These are phyloP conservation scores for Drosophila lowei DNA, from an alignment of 1,140 invertebrate species.

Conservation along the genomic window DNA sequence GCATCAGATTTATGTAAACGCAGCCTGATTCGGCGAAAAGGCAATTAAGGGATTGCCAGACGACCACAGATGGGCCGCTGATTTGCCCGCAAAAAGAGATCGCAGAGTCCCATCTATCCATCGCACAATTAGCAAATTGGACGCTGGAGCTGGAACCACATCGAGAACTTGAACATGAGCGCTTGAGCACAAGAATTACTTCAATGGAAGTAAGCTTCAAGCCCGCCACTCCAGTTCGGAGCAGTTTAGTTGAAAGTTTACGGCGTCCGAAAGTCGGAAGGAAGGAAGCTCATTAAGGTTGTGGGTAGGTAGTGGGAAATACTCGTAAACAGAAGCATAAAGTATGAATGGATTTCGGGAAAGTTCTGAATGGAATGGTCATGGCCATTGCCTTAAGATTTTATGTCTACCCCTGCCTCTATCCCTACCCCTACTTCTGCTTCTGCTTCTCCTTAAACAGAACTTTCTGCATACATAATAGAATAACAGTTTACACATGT, in stretches of 20 bases:
- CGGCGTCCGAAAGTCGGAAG: background rate
- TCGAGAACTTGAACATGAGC: background rate
- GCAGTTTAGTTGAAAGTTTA: constrained; percentile 34
- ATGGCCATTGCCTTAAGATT: too few species aligned
- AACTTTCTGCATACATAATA: too few species aligned
- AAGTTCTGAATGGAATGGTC: background rate
- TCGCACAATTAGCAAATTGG: constrained; percentile 61
- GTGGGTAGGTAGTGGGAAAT: constrained; percentile 30
- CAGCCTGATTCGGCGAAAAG: constrained; percentile 26
- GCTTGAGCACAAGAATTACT: too few species aligned
- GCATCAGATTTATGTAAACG: constrained; percentile 55
- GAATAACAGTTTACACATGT: background rate
- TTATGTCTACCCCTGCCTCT: too few species aligned
- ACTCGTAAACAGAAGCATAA: background rate
- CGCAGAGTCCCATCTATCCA: constrained; percentile 7
- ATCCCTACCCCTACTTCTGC: too few species aligned
- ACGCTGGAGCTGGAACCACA: constrained; percentile 3
- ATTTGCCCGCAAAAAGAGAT: constrained; percentile 8
- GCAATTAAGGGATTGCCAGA: constrained; percentile 29
- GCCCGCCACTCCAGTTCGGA: background rate
- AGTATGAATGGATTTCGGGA: background rate
- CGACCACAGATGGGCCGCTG: constrained; percentile 6
- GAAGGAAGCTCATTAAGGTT: constrained; percentile 11
- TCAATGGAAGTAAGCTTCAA: background rate
- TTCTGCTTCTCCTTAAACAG: too few species aligned